Base-by-base conservation (phyloP, 1,140 invertebrate genomes). In the Asbolus verrucosus region DNA sequence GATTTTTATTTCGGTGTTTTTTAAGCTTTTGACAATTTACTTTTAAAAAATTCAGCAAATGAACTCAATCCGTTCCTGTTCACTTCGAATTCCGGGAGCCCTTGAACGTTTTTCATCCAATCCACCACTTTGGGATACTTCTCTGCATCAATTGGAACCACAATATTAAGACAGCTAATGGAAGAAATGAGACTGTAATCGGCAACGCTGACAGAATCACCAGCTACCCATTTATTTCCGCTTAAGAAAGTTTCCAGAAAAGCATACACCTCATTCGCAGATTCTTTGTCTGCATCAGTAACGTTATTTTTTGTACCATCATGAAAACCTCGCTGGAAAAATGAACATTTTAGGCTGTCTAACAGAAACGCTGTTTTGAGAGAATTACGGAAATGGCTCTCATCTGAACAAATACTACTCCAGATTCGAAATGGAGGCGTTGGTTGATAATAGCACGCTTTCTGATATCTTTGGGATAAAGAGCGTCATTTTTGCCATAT, bases 391-490 rank as follows among this genome's bases (percentile, higher is more conserved):
- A n/a, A 54, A 65, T 67, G 19, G 30, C 30, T 16, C 16, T 6
- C 1, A 43, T 6, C 5, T 30, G 27, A n/a, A 68, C 60, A 75
- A 85, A 87, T 0, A 87, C 70, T 9, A 81, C 80, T 36, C 84
- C 84, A 61, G 79, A 78, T 46, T 87, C 84, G 70, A 87, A 87
- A 74, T 84, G 81, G 1, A 87, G 75, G 16, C 82, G 75, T 69
- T 83, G 79, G 76, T 89, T 83, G 0, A 90, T 84, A 15, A 84
- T 50, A 9, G 85, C 85, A 50, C 87, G 77, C 70, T 82, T 77
- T 60, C 83, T 79, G n/a, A 85, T 70, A 75, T 88, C 86, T 72
- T 85, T 85, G 9, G 88, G 87, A 75, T 88, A 89, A 0, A 89
- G 77, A n/a, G 81, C 74, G 73, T 86, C 84, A 14, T 84, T 77